Conservation (phyloP, 2,888 invertebrate species). For the Acanthopleura granulata region DNA sequence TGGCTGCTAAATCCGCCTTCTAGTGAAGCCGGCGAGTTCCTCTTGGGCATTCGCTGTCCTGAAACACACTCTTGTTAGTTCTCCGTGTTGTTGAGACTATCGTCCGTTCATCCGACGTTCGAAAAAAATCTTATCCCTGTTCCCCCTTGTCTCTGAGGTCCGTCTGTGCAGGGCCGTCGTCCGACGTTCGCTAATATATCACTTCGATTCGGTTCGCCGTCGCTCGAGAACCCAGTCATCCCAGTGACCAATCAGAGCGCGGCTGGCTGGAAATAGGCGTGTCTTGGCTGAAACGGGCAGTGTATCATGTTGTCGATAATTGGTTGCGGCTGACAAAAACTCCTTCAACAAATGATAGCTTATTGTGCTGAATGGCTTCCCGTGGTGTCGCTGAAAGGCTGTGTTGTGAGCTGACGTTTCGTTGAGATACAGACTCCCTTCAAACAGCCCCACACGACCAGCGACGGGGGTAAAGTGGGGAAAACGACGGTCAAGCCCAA, state of each 20-base stretch:
- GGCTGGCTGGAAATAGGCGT: conserved; percentile 20
- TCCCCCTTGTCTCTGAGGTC: no score
- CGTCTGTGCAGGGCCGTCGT: no score
- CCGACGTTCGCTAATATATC: background rate
- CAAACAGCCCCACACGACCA: background rate
- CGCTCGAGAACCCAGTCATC: background rate
- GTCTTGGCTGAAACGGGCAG: conserved; percentile 15
- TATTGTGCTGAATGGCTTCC: conserved; percentile 15
- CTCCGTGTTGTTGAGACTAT: no score
- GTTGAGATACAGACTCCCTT: background rate
- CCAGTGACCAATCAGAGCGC: conserved; percentile 8
- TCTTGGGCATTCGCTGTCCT: no score
- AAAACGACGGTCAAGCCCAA: no score
- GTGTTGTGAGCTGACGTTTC: background rate
- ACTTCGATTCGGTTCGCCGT: conserved; percentile 5
- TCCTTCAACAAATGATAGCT: conserved; percentile 28
- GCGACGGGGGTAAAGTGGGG: no score
- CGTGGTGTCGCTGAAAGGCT: conserved; percentile 13
- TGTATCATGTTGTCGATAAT: conserved; percentile 27
- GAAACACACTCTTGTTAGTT: no score
- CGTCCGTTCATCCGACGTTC: no score
- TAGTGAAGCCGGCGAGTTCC: no score
- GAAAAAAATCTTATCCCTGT: no score
- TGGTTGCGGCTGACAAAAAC: conserved; percentile 26
- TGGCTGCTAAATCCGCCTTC: no score